These are phyloP conservation scores for Grallaria varia DNA, from an alignment of 2,113 vertebrate species.

Conservation along the genomic window DNA sequence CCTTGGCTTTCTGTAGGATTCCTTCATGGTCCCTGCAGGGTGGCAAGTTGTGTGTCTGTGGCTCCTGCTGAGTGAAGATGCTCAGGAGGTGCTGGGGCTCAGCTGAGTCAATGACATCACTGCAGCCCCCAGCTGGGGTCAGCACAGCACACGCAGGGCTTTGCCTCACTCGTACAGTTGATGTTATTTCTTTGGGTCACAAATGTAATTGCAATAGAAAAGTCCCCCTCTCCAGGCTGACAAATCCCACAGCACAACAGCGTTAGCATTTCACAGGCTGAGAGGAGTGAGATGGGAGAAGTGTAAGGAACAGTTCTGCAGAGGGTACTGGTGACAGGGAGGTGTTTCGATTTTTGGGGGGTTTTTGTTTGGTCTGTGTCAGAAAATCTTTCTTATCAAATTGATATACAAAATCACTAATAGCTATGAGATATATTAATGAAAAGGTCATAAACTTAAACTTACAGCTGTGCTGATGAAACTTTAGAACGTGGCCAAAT, in stretches of 20 bases:
- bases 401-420: not conserved
- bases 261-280: not conserved
- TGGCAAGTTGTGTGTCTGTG: not conserved
- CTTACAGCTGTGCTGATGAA: not conserved
- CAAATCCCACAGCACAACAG: not conserved
- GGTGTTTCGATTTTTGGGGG: not conserved
- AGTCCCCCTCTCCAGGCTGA: not conserved
- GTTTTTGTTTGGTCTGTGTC: not conserved
- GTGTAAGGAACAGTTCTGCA: not conserved
- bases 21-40: not conserved
- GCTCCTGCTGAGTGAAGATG: not conserved
- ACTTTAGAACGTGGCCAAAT: not conserved
- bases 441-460: not conserved
- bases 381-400: not conserved
- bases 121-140: not conserved
- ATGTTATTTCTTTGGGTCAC: not conserved
- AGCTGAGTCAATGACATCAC: not conserved
- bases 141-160: not conserved
- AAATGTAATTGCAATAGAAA: not conserved
- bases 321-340: not conserved
- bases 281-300: not conserved
- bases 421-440: not conserved
- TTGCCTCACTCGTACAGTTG: not conserved
- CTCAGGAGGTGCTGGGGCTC: not conserved
- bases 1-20: not conserved